A percentile compares a stretch with the other conserved stretches of the same genome.
Evolutionary conservation across 2,797 vertebrate species (phyloP).

Genomic region (Cynopterus sphinx): DNA sequence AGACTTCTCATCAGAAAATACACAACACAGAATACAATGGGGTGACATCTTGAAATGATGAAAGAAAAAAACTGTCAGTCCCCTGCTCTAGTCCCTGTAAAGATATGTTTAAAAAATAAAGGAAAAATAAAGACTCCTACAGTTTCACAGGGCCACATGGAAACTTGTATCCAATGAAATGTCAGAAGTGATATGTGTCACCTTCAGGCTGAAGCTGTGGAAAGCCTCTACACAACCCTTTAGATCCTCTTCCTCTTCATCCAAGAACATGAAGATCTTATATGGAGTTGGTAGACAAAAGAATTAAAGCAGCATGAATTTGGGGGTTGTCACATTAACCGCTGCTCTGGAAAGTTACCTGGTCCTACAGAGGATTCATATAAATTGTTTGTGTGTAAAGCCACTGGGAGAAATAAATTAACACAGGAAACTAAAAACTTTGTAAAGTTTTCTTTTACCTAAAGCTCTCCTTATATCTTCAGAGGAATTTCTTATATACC

Average conservation of each 20-base stretch:
- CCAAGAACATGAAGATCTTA: background rate
- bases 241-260: background rate
- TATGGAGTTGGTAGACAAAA: background rate
- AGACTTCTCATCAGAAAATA: slow-evolving; percentile 34
- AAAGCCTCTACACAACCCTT: background rate
- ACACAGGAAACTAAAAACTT: background rate
- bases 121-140: background rate
- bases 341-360: background rate
- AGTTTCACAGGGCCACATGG: background rate
- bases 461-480: background rate
- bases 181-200: background rate
- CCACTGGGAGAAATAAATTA: background rate
- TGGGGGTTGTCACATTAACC: background rate
- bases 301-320: background rate
- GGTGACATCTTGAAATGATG: background rate
- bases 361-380: background rate
- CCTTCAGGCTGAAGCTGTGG: background rate
- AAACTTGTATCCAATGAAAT: background rate
- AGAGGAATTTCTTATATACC: background rate
- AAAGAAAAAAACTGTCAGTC: background rate
- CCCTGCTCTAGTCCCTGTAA: background rate
- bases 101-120: background rate
- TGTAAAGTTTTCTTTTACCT: background rate
- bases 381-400: background rate
- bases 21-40: background rate